These are phyloP conservation scores for Rotaria socialis DNA, from an alignment of 2,888 invertebrate species.

Conservation along the genomic window DNA sequence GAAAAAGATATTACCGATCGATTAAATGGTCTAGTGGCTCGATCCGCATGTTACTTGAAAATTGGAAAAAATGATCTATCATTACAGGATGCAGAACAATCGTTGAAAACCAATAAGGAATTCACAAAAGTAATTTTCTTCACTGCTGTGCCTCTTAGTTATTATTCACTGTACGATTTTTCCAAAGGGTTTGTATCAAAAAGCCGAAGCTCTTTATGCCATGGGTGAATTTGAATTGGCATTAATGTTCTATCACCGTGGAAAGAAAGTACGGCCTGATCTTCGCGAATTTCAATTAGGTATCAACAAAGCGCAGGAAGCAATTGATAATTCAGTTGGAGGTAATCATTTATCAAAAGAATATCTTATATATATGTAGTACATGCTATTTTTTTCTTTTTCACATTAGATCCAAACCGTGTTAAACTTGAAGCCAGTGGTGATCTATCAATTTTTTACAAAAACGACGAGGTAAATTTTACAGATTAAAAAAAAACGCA, in stretches of 20 bases:
- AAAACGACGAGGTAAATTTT: constrained; percentile 54
- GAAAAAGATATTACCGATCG: constrained; percentile 66
- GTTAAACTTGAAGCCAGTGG: constrained; percentile 54
- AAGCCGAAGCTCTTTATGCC: constrained; percentile 84
- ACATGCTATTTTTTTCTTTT: not conserved
- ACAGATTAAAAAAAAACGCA: not conserved
- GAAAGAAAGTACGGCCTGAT: constrained; percentile 77
- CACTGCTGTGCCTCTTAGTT: not conserved
- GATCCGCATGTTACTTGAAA: constrained; percentile 80
- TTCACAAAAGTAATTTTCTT: constrained; percentile 50
- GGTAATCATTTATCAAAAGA: constrained; percentile 50
- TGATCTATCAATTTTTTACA: constrained; percentile 55
- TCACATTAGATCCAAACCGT: constrained; percentile 52
- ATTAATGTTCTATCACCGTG: constrained; percentile 82
- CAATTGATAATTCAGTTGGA: constrained; percentile 83
- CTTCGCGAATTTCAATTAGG: constrained; percentile 70
- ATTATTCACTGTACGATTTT: constrained; percentile 26
- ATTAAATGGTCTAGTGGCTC: constrained; percentile 73
- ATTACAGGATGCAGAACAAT: constrained; percentile 76
- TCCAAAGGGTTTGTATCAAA: constrained; percentile 71
- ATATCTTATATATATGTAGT: not conserved
- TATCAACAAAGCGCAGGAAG: constrained; percentile 85
- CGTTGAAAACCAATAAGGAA: constrained; percentile 63
- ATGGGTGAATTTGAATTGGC: constrained; percentile 87
- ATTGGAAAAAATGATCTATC: constrained; percentile 79